A percentile compares a stretch with the other conserved stretches of the same genome.
Conservation (phyloP, 2,888 invertebrate species). For the Autographa pulchrina region DNA sequence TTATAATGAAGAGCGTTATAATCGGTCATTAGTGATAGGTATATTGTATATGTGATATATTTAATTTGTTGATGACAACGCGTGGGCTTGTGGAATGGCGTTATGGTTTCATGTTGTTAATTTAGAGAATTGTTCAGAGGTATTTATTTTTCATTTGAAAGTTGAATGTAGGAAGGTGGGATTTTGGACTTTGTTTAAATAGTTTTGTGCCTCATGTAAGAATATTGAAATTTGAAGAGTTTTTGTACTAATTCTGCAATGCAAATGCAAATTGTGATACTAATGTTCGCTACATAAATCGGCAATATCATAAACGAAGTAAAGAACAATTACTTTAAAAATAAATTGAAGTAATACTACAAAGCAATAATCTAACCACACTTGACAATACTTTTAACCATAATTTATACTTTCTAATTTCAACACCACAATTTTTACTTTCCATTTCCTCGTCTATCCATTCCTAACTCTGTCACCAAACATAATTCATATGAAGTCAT, state of each 20-base stretch:
- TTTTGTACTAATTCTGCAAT: no score
- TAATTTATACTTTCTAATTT: no score
- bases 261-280: no score
- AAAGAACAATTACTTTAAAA: no score
- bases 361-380: no score
- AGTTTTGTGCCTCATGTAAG: neutral
- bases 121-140: neutral
- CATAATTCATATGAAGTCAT: slow-evolving; percentile 80
- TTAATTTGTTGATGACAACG: slow-evolving; percentile 72
- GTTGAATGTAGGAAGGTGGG: neutral
- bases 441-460: slow-evolving; percentile 54
- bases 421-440: neutral
- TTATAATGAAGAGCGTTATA: slow-evolving; percentile 68
- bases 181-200: neutral
- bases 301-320: no score
- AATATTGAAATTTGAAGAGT: no score
- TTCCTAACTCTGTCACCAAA: slow-evolving; percentile 41
- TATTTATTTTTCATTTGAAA: no score
- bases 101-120: slow-evolving; percentile 17
- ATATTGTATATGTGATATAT: slow-evolving; percentile 22
- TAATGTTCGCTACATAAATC: no score
- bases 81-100: slow-evolving; percentile 42
- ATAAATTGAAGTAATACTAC: no score
- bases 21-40: slow-evolving; percentile 80
- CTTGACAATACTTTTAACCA: no score